phyloP scores from a whole-genome alignment of 2,888 invertebrate genomes.

The Diaperis boleti region DNA sequence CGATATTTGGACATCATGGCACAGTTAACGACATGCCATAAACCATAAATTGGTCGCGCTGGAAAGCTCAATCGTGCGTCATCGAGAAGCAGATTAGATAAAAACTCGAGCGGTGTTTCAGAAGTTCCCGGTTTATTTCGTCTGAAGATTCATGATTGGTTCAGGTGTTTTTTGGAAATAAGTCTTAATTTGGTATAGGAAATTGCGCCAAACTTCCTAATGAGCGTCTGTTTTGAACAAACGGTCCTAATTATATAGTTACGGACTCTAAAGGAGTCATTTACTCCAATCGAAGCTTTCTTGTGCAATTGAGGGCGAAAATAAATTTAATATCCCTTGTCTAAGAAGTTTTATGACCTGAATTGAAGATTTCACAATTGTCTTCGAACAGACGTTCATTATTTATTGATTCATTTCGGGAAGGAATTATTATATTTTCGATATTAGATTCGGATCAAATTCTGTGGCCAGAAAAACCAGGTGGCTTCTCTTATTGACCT shows the following conservation, averaged over 20 bases:
- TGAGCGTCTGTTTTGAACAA: constrained; percentile 16
- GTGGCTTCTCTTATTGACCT: constrained; percentile 10
- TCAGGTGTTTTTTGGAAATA: constrained; percentile 13
- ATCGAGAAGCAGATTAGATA: constrained; percentile 17
- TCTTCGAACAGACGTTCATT: constrained; percentile 34
- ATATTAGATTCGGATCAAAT: constrained; percentile 38
- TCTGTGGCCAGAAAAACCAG: constrained; percentile 10
- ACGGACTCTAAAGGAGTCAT: constrained; percentile 3
- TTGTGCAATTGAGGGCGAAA: constrained; percentile 19
- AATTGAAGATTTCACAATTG: constrained; percentile 15
- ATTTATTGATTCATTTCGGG: constrained; percentile 40
- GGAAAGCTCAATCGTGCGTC: constrained; percentile 23
- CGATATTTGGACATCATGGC: constrained; percentile 35
- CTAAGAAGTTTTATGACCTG: constrained; percentile 30
- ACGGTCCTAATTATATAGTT: constrained; percentile 19
- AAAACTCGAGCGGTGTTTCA: constrained; percentile 3
- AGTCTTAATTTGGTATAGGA: neutral
- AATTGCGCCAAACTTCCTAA: constrained; percentile 15
- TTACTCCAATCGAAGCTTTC: constrained; percentile 9
- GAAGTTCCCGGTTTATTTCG: constrained; percentile 7
- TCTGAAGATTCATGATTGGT: constrained; percentile 8
- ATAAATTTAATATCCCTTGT: constrained; percentile 20
- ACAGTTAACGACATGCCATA: constrained; percentile 35
- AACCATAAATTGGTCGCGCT: constrained; percentile 36
- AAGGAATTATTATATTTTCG: constrained; percentile 22